Conservation (phyloP, 1,140 invertebrate genomes). For the Acarapis woodi region DNA sequence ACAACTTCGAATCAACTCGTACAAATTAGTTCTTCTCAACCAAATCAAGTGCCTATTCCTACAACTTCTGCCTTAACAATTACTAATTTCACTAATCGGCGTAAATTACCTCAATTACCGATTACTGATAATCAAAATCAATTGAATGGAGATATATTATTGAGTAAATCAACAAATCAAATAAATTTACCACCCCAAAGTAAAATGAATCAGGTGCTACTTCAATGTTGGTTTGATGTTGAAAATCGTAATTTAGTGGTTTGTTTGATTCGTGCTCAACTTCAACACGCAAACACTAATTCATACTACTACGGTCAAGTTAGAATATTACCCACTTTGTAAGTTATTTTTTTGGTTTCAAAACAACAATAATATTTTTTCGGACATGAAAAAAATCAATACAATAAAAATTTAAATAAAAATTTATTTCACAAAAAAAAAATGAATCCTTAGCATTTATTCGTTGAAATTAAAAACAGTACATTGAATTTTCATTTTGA, state of each 20-base stretch:
- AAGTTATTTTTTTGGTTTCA: neutral
- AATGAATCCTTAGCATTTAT: neutral
- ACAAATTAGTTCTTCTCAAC: neutral
- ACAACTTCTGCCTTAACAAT: no score
- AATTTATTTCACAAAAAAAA: no score
- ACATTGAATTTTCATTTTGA: neutral
- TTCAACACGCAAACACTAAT: neutral
- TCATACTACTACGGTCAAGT: conserved; percentile 7
- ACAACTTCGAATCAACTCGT: neutral
- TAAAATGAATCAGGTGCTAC: conserved; percentile 3
- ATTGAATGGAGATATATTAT: neutral
- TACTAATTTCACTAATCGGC: neutral
- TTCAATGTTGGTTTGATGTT: conserved; percentile 6
- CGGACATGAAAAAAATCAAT: no score
- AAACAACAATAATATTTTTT: neutral
- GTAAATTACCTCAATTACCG: conserved; percentile 5
- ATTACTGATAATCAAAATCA: neutral
- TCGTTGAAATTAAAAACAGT: neutral
- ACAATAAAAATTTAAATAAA: no score
- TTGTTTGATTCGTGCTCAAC: conserved; percentile 3
- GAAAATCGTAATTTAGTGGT: conserved; percentile 5
- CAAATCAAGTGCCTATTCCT: neutral
- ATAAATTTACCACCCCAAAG: neutral
- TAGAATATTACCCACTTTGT: conserved; percentile 8
- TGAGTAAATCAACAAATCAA: neutral